phyloP scores from a whole-genome alignment of 2,888 invertebrate species.

The Cerastis leucographa region DNA sequence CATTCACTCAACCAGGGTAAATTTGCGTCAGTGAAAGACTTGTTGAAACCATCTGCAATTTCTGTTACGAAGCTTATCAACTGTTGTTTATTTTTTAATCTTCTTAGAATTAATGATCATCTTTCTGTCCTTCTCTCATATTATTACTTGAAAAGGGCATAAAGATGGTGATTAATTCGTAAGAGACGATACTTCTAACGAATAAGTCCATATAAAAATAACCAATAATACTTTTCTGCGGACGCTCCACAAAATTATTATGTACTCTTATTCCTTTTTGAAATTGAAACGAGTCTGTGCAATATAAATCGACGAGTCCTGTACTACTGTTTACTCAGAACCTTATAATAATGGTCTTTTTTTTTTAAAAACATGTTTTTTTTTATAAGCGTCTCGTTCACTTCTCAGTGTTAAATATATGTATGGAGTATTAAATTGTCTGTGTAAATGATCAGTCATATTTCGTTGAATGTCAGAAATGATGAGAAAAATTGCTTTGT shows the following conservation, averaged over 20 bases:
- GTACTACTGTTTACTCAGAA: slow-evolving; percentile 72
- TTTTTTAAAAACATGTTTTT: slow-evolving; percentile 42
- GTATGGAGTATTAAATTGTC: slow-evolving; percentile 11
- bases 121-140: no score
- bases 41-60: no score
- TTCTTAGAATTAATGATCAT: no score
- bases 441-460: background rate
- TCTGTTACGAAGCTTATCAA: no score
- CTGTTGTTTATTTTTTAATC: no score
- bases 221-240: slow-evolving; percentile 46
- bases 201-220: background rate
- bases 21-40: no score
- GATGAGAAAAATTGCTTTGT: background rate
- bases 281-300: slow-evolving; percentile 73
- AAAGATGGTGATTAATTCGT: no score
- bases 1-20: no score
- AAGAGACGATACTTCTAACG: background rate
- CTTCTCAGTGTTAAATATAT: slow-evolving; percentile 8
- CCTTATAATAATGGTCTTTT: slow-evolving; percentile 57
- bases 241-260: slow-evolving; percentile 74
- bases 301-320: slow-evolving; percentile 70
- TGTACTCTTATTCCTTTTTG: slow-evolving; percentile 72
- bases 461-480: slow-evolving; percentile 27
- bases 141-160: no score
- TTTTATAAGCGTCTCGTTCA: slow-evolving; percentile 31